These are phyloP conservation scores for Nasalis larvatus DNA, from an alignment of 2,113 vertebrate species.

Conservation along the genomic window DNA sequence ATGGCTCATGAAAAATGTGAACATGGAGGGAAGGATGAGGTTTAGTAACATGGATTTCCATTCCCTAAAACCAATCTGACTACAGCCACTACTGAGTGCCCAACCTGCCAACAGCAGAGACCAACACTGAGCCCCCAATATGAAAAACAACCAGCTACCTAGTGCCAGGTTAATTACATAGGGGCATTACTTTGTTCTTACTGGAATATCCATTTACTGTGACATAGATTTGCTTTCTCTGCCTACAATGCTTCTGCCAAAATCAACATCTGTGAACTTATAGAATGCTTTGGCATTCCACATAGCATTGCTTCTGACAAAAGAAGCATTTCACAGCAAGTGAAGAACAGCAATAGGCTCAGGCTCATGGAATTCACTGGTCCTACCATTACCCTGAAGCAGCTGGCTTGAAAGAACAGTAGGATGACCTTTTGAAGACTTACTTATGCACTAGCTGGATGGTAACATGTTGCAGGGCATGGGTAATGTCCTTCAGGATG, in stretches of 20 bases:
- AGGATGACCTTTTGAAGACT: background rate
- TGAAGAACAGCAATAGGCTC: background rate
- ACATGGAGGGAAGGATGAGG: background rate
- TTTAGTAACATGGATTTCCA: background rate
- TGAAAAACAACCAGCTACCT: background rate
- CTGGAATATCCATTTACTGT: background rate
- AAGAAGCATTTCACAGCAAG: background rate
- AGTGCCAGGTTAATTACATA: background rate
- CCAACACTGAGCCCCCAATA: background rate
- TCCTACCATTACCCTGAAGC: background rate
- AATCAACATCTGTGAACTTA: background rate
- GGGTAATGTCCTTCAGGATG: background rate
- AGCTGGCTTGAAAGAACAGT: background rate
- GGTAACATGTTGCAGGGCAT: background rate
- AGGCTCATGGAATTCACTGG: background rate
- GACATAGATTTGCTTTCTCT: background rate
- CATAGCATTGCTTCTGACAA: background rate
- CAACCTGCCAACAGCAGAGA: background rate
- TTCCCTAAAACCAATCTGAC: background rate
- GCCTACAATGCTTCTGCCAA: background rate
- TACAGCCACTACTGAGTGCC: background rate
- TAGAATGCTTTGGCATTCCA: background rate
- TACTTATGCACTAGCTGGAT: background rate
- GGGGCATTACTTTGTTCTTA: background rate
- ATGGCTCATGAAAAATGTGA: background rate